Evolutionary conservation across 1,140 invertebrate species (phyloP), one percentile per base, ranked within the genome.

Genomic region (Drosophila sechellia): DNA sequence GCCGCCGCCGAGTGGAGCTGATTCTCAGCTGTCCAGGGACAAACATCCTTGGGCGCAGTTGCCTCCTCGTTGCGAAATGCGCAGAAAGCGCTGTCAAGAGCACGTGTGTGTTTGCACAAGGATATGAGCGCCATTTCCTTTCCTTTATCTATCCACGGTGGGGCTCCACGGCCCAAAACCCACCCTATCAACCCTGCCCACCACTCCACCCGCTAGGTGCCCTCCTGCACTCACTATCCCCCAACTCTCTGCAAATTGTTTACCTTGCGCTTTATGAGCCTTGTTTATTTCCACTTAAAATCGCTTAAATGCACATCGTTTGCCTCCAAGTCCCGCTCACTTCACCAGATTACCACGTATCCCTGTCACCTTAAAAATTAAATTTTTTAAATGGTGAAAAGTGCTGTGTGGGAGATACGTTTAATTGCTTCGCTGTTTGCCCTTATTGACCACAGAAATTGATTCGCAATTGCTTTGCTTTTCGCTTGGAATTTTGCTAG

Each of bases 81-180:
- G 84, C 84, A 87, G 61, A 77, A 77, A 84, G 86, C 76, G 83
- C 80, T 84, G 84, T 87, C 85, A 89, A 84, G 77, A 84, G 80
- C 84, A 87, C 84, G 84, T 87, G 84, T 77, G 84, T 87, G 84
- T 87, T 87, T 87, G 84, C 77, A 84, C 84, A 89, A 87, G 84
- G 84, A 87, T 89, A 89, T 77, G 66, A 58, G 81, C 55, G 50
- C 64, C 72, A 60, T 89, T 89, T 79, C 66, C 84, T 77, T 71
- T 73, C 53, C 72, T 65, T 65, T 75, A 75, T 75, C 71, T 66
- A 60, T 72, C 39, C 68, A 71, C 69, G 27, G 71, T 45, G 65
- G 34, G 39, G 48, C 34, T 25, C 22, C 59, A 12, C 10, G 27
- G 10, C 31, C 39, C n/a, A 31, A 17, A 17, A 0, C 17, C 13